phyloP scores from a whole-genome alignment of 2,797 vertebrate species.

The Myotis findleyi region DNA sequence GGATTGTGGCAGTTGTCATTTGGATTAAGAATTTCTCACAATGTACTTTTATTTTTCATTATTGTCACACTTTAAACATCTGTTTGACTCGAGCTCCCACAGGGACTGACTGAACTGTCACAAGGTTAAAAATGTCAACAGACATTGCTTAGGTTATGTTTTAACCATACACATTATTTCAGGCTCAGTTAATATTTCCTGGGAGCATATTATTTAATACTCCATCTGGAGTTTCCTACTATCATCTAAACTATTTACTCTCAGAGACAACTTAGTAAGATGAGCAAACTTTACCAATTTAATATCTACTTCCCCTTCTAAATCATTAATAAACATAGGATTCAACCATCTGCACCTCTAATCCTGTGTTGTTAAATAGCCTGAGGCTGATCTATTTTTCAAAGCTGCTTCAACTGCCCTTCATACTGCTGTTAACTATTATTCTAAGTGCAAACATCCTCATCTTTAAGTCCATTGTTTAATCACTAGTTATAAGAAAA shows the following conservation, averaged over 20 bases:
- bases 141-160: not conserved
- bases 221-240: conserved; percentile 50
- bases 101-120: conserved; percentile 1
- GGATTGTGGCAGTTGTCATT: not conserved
- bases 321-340: conserved; percentile 67
- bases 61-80: conserved; percentile 1
- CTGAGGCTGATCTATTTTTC: conserved; percentile 30
- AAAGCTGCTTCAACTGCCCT: conserved; percentile 19
- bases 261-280: not conserved
- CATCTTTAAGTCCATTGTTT: conserved; percentile 23
- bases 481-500: not conserved
- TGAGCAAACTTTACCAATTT: conserved; percentile 15
- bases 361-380: conserved; percentile 39
- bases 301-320: conserved; percentile 12
- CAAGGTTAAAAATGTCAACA: conserved; percentile 35
- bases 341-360: conserved; percentile 57
- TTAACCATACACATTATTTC: not conserved
- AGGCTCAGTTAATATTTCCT: not conserved
- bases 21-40: not conserved
- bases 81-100: not conserved
- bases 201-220: not conserved
- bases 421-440: conserved; percentile 37
- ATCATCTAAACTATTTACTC: not conserved
- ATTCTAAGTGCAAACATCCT: conserved; percentile 26
- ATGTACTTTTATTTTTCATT: conserved; percentile 42